Conservation (phyloP, 1,140 invertebrate species). For the Lamellibrachia luymesi region DNA sequence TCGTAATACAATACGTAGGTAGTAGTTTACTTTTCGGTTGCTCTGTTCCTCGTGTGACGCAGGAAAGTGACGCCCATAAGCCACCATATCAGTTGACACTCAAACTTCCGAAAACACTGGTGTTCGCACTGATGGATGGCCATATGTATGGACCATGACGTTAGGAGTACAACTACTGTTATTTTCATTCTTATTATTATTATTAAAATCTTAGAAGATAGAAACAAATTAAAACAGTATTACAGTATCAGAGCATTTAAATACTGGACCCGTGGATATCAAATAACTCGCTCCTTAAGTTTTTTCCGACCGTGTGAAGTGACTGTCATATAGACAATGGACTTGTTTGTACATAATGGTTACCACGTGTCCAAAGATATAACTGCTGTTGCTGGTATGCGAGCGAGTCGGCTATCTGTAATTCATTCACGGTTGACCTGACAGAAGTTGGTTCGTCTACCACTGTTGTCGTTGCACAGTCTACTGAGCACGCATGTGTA, state of each 20-base stretch:
- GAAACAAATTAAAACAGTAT: too few species aligned
- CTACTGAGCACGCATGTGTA: not conserved
- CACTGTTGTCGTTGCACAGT: not conserved
- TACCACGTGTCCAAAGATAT: not conserved
- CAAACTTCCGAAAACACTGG: too few species aligned
- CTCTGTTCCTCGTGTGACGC: too few species aligned
- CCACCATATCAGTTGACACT: too few species aligned
- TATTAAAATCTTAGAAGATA: too few species aligned
- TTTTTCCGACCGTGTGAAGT: not conserved
- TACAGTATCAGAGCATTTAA: too few species aligned
- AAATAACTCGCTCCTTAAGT: not conserved
- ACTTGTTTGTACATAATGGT: not conserved
- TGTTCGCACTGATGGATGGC: not conserved
- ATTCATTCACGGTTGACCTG: not conserved
- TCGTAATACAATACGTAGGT: too few species aligned
- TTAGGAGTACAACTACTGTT: too few species aligned
- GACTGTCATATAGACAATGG: not conserved
- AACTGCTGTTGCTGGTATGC: not conserved
- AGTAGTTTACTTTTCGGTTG: too few species aligned
- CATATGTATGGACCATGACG: not conserved
- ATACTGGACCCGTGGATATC: not conserved
- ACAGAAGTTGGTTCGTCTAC: not conserved
- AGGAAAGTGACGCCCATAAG: not conserved
- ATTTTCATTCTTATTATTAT: too few species aligned
- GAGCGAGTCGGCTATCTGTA: not conserved